Evolutionary conservation across 2,797 vertebrate species (phyloP).

Genomic region (Tauraco hartlaubi): DNA sequence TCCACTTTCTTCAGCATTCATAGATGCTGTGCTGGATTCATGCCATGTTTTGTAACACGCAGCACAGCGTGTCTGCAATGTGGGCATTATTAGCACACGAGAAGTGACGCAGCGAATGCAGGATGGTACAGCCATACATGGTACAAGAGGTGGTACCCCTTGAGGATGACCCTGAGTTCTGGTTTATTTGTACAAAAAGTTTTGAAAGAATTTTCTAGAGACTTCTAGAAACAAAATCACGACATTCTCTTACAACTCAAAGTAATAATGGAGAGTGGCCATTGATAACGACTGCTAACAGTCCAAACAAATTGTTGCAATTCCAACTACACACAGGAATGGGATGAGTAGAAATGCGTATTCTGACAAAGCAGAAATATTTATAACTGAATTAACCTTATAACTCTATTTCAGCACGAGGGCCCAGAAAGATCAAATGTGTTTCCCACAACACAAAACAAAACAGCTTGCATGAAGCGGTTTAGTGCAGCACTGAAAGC

Average conservation of each 20-base stretch:
- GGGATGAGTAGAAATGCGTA: background rate
- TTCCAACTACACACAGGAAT: background rate
- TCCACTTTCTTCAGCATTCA: background rate
- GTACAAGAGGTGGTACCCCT: background rate
- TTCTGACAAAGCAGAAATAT: background rate
- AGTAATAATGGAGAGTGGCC: background rate
- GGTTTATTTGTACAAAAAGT: background rate
- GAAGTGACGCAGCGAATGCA: accelerated
- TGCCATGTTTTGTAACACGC: background rate
- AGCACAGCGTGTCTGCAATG: background rate
- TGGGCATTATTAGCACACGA: background rate
- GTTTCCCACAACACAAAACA: background rate
- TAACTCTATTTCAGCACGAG: background rate
- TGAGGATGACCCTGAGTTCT: background rate
- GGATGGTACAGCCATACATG: background rate
- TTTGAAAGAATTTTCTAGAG: background rate
- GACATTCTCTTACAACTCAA: background rate
- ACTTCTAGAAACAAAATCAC: background rate
- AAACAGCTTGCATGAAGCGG: background rate
- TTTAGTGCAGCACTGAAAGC: background rate
- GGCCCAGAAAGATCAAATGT: background rate
- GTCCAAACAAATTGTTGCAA: background rate
- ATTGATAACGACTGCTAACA: background rate
- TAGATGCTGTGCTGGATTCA: background rate
- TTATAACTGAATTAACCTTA: background rate